Percentiles rank a stretch among this genome's conserved stretches.
Conservation (phyloP, 2,888 invertebrate species). For the Ectemnius lituratus region DNA sequence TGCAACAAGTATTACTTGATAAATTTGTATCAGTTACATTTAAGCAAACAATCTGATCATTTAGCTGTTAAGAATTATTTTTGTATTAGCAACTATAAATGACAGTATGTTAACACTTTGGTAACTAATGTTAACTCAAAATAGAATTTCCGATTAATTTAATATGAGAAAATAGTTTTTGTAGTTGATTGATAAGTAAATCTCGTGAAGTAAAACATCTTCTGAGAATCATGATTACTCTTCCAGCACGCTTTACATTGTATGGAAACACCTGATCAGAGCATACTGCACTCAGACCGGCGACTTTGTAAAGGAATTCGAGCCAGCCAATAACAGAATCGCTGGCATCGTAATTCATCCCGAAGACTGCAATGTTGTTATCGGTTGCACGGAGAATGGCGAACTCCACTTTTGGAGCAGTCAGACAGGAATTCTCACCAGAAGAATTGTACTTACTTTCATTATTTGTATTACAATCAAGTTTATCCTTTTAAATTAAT, state of each 20-base stretch:
- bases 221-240: no score
- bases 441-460: conserved; percentile 76
- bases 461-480: conserved; percentile 40
- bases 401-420: conserved; percentile 81
- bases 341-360: conserved; percentile 79
- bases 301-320: conserved; percentile 81
- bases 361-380: conserved; percentile 76
- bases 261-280: conserved; percentile 81
- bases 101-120: no score
- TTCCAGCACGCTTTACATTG: conserved; percentile 82
- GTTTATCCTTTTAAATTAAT: conserved; percentile 64
- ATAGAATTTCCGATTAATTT: no score
- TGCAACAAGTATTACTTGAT: no score
- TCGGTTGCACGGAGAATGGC: conserved; percentile 81
- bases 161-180: no score
- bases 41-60: no score
- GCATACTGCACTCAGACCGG: conserved; percentile 84
- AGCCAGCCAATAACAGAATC: conserved; percentile 79
- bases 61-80: no score
- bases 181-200: no score
- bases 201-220: no score
- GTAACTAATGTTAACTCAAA: no score
- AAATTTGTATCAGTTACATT: no score
- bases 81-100: no score
- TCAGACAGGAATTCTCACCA: conserved; percentile 78